Evolutionary conservation across 1,140 invertebrate genomes (phyloP), one percentile per base, ranked within the genome.

Genomic region (Leguminivora glycinivorella): DNA sequence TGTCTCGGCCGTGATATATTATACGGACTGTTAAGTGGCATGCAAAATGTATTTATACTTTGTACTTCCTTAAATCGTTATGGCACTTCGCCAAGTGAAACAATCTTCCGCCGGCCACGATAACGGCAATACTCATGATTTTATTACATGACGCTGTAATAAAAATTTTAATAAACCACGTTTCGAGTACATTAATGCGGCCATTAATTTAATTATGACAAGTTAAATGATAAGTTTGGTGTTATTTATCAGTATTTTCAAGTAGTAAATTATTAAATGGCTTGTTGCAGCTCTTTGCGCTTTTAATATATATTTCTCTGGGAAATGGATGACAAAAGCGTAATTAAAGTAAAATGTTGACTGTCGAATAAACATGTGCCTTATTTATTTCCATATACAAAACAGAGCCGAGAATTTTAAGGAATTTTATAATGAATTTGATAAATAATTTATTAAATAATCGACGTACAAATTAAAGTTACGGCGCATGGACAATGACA

Each of bases 1-100:
- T 83, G 83, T 85, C 83, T 82, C 69, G 74, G 40, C 66, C 74
- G 83, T 88, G 83, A 89, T 83, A 86, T 87, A 91, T 87, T 73
- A 77, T 74, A 73, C 74, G 70, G 85, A 82, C 84, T 88, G 87
- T 85, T 91, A 91, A 90, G 89, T 88, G 83, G 83, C 85, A 89
- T 90, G 85, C 87, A 89, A 85, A 89, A 87, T 88, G 84, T 89
- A 91, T 89, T 89, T 88, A 87, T 90, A 89, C 82, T 85, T 84
- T 83, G 87, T 85, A 87, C 84, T 90, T 90, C 85, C 89, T 91
- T 89, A 84, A 75, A 82, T 83, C 85, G 84, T 90, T 90, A 90
- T 90, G 89, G 87, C 89, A 81, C 72, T 26, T 63, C 74, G 85
- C 87, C 88, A 91, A 91, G 79, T 87, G 80, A 91, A 90, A 88